Conservation (phyloP, 2,797 vertebrate species). For the Hipposideros larvatus region DNA sequence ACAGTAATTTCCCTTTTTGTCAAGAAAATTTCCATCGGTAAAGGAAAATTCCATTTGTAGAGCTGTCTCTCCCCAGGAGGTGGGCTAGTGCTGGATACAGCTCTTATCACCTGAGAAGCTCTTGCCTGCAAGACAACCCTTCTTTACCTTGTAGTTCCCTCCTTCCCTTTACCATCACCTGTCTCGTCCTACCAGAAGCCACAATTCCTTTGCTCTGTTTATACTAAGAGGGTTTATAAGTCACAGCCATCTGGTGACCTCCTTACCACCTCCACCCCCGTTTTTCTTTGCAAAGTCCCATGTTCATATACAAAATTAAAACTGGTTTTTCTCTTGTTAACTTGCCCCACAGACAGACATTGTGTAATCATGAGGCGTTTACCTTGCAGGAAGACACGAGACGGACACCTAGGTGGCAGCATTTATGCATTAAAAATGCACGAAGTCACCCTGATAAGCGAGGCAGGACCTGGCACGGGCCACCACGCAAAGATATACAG, state of each 20-base stretch:
- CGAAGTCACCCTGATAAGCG: neutral
- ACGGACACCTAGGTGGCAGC: rapidly evolving
- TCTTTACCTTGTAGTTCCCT: rapidly evolving
- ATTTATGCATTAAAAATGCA: rapidly evolving
- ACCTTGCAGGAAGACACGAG: rapidly evolving
- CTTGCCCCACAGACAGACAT: too few relatives aligned
- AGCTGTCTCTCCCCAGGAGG: too few relatives aligned
- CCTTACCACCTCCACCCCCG: rapidly evolving
- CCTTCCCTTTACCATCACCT: neutral
- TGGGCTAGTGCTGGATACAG: too few relatives aligned
- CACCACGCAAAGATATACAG: rapidly evolving
- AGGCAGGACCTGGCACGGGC: rapidly evolving
- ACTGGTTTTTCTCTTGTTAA: neutral
- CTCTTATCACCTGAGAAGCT: too few relatives aligned
- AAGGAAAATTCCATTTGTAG: neutral
- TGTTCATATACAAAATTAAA: rapidly evolving
- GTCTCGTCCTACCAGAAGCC: neutral
- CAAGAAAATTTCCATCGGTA: neutral
- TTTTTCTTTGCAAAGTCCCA: neutral
- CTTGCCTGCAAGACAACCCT: rapidly evolving
- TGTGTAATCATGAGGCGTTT: rapidly evolving
- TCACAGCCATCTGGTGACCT: too few relatives aligned
- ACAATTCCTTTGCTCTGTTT: neutral
- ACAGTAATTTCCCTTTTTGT: rapidly evolving
- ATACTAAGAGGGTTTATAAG: too few relatives aligned